Percentiles rank a stretch among this genome's conserved stretches.
Evolutionary conservation across 2,888 invertebrate genomes (phyloP).

Genomic region (Parnassius glacialis): DNA sequence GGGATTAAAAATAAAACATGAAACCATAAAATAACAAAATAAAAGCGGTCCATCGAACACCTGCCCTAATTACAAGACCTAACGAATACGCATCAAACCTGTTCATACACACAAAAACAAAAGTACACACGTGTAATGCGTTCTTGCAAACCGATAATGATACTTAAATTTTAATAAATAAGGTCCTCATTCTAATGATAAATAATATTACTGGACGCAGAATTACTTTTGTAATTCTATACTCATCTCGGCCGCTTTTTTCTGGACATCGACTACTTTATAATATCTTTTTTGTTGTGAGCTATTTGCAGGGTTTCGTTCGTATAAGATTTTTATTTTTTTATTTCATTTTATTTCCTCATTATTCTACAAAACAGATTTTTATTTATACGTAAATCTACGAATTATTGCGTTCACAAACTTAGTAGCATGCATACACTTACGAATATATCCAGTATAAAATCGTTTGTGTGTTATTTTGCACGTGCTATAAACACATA

Average conservation of each 20-base stretch:
- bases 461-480: too few relatives aligned
- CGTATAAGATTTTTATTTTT: slow-evolving; percentile 3
- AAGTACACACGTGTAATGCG: slow-evolving; percentile 29
- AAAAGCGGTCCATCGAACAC: slow-evolving; percentile 59
- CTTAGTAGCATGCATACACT: too few relatives aligned
- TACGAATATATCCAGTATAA: too few relatives aligned
- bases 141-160: slow-evolving; percentile 2
- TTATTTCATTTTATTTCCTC: too few relatives aligned
- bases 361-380: slow-evolving; percentile 7
- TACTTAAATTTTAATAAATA: slow-evolving; percentile 27
- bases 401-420: too few relatives aligned
- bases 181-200: slow-evolving; percentile 33
- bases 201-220: slow-evolving; percentile 4
- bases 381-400: not conserved
- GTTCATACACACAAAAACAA: slow-evolving; percentile 48
- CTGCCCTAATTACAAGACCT: slow-evolving; percentile 69
- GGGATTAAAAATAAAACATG: slow-evolving; percentile 30
- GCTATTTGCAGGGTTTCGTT: slow-evolving; percentile 22
- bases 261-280: slow-evolving; percentile 54
- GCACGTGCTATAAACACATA: too few relatives aligned
- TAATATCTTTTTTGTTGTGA: slow-evolving; percentile 59
- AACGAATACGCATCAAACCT: slow-evolving; percentile 51
- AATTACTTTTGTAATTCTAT: slow-evolving; percentile 32
- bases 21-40: slow-evolving; percentile 46
- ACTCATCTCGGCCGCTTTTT: slow-evolving; percentile 47